Conservation (phyloP, 2,888 invertebrate genomes). For the Rhopalosiphum nymphaeae region DNA sequence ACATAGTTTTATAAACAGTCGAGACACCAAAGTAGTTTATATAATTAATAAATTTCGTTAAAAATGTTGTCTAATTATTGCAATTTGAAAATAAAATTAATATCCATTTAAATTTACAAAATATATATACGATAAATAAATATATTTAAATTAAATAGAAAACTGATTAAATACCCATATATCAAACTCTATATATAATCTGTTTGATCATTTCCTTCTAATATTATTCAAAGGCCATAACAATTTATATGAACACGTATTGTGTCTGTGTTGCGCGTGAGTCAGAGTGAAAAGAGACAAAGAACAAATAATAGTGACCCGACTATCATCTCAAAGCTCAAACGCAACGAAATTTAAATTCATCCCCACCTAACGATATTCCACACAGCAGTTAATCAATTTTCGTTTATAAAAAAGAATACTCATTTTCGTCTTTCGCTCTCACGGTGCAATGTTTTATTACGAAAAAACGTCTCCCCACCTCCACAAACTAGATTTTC, state of each 20-base stretch:
- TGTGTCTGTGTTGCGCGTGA: background rate
- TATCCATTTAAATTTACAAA: no score
- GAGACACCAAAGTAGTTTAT: no score
- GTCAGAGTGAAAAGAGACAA: background rate
- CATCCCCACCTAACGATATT: background rate
- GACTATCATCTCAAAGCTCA: background rate
- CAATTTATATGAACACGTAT: background rate
- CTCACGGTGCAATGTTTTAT: background rate
- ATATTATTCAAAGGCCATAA: background rate
- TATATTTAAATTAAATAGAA: no score
- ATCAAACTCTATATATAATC: background rate
- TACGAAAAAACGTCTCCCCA: background rate
- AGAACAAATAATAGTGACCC: background rate
- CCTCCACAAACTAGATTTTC: background rate
- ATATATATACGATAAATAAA: no score
- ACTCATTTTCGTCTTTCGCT: background rate
- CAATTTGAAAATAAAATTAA: no score
- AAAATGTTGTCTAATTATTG: no score
- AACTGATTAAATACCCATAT: no score
- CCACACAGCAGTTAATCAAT: fast-evolving
- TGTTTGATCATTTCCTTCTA: background rate
- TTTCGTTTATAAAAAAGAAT: background rate
- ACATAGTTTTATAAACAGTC: no score
- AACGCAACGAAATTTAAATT: background rate
- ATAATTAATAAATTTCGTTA: no score